Conservation (phyloP, 2,888 invertebrate species). For the Tiliacea citrago region DNA sequence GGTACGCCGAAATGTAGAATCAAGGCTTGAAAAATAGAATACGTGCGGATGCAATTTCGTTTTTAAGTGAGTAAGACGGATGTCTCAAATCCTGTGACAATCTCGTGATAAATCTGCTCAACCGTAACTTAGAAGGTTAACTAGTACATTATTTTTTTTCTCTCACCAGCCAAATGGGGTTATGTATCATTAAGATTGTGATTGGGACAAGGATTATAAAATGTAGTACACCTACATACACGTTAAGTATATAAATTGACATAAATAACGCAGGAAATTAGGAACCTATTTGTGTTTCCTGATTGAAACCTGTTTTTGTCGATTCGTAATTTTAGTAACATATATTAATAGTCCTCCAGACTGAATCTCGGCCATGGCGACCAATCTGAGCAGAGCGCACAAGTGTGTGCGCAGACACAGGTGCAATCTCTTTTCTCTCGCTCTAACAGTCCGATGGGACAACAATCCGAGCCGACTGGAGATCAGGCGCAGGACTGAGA, state of each 20-base stretch:
- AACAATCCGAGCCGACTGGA: too few species aligned
- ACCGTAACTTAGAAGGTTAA: constrained; percentile 43
- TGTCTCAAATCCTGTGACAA: constrained; percentile 12
- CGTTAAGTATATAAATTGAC: background rate
- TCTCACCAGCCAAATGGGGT: constrained; percentile 25
- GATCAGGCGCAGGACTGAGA: too few species aligned
- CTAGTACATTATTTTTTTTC: constrained; percentile 27
- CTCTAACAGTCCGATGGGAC: too few species aligned
- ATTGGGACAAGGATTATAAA: constrained; percentile 29
- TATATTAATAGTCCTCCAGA: too few species aligned
- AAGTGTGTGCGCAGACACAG: too few species aligned
- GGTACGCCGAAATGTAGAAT: background rate
- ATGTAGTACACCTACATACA: constrained; percentile 39
- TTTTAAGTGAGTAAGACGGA: constrained; percentile 2
- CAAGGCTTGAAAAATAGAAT: background rate
- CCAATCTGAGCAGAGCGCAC: too few species aligned
- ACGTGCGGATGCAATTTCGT: background rate
- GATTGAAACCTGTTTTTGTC: constrained; percentile 5
- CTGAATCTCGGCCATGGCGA: too few species aligned
- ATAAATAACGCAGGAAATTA: constrained; percentile 11
- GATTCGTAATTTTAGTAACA: background rate
- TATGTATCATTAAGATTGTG: constrained; percentile 33
- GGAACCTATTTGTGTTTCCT: constrained; percentile 15
- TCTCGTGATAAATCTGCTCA: constrained; percentile 28
- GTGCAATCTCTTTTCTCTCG: too few species aligned